Evolutionary conservation across 2,113 vertebrate genomes (phyloP).

Genomic region (Brevimyrus niger): DNA sequence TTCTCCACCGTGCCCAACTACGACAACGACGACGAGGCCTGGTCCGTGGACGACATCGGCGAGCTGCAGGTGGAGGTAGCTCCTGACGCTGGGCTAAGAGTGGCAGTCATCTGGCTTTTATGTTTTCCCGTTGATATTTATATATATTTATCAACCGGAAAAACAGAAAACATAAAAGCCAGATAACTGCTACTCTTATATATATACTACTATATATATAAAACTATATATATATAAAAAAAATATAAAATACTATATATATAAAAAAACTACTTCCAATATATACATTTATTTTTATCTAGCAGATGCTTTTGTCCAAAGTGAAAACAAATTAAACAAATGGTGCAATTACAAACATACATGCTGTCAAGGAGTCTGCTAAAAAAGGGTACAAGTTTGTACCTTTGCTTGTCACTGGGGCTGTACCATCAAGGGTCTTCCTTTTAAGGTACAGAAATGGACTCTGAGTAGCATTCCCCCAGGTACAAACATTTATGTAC

Average conservation of each 20-base stretch:
- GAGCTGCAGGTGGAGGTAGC: slow-evolving; percentile 92
- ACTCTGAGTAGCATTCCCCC: neutral
- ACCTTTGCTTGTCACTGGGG: too few species aligned
- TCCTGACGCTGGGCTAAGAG: neutral
- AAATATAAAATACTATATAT: too few species aligned
- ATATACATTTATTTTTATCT: neutral
- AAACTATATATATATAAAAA: too few species aligned
- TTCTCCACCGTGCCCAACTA: slow-evolving; percentile 88
- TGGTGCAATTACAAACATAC: neutral
- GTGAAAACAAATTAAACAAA: neutral
- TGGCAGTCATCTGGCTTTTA: neutral
- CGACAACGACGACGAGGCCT: slow-evolving; percentile 92
- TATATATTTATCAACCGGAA: too few species aligned
- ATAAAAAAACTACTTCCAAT: neutral
- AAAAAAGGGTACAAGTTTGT: too few species aligned
- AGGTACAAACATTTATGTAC: neutral
- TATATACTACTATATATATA: too few species aligned
- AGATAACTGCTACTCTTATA: too few species aligned
- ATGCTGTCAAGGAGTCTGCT: neutral
- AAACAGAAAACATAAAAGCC: too few species aligned
- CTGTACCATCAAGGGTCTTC: neutral
- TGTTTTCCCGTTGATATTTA: neutral
- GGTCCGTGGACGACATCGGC: slow-evolving; percentile 89
- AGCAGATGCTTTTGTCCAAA: neutral
- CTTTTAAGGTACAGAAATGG: neutral